Percentiles rank a stretch among this genome's conserved stretches.
Conservation (phyloP, 2,797 vertebrate species). For the Micropoecilia bifurca region DNA sequence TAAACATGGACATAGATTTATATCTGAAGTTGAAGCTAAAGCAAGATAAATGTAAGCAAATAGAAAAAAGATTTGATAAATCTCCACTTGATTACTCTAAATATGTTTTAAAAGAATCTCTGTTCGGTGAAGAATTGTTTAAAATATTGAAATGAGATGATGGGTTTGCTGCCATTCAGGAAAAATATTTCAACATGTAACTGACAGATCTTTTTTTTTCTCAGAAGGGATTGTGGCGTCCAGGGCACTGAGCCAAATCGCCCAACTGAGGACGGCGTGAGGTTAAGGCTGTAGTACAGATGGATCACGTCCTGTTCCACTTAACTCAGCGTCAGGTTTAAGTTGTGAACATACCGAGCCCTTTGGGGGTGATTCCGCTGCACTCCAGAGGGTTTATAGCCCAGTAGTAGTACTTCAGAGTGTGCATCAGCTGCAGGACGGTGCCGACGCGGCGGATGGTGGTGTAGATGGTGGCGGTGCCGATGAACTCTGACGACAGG, state of each 20-base stretch:
- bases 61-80: background rate
- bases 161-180: background rate
- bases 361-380: conserved; percentile 93
- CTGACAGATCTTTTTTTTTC: background rate
- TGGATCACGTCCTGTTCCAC: background rate
- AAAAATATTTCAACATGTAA: background rate
- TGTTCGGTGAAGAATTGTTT: background rate
- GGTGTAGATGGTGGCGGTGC: conserved; percentile 94
- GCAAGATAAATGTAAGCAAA: background rate
- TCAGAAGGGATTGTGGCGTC: background rate
- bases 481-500: conserved; percentile 95
- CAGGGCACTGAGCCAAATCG: background rate
- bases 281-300: too few species aligned
- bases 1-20: background rate
- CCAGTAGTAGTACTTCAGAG: conserved; percentile 97
- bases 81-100: background rate
- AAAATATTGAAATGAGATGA: background rate
- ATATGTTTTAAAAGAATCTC: background rate
- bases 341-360: conserved; percentile 83
- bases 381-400: conserved; percentile 92
- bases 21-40: background rate
- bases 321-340: background rate
- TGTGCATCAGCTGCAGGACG: conserved; percentile 96
- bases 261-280: background rate
- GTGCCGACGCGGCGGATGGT: conserved; percentile 95